Conservation (phyloP, 2,113 vertebrate species). For the Stigmatopora nigra region DNA sequence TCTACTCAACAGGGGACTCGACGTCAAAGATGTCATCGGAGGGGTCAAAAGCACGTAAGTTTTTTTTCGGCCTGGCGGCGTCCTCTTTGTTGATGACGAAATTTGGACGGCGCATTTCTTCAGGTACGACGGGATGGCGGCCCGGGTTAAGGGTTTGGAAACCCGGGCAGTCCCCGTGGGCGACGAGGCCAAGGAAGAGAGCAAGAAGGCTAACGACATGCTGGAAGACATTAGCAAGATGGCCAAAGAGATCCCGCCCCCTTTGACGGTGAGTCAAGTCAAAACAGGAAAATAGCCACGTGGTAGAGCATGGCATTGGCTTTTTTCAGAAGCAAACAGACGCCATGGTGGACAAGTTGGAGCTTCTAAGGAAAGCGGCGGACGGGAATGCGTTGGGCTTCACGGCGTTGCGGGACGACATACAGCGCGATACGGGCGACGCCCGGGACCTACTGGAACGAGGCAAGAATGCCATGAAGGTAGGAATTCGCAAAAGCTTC, state of each 20-base stretch:
- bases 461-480: slow-evolving; percentile 51
- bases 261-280: slow-evolving; percentile 42
- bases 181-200: slow-evolving; percentile 47
- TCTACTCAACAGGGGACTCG: slow-evolving; percentile 44
- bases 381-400: slow-evolving; percentile 26
- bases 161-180: slow-evolving; percentile 35
- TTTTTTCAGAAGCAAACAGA: slow-evolving; percentile 37
- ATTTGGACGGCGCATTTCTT: not conserved
- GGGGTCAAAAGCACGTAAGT: slow-evolving; percentile 73
- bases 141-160: slow-evolving; percentile 52
- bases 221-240: slow-evolving; percentile 49
- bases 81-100: not conserved
- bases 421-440: slow-evolving; percentile 17
- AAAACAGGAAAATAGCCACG: too few species aligned
- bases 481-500: slow-evolving; percentile 16
- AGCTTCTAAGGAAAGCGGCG: slow-evolving; percentile 18
- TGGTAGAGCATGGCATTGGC: not conserved
- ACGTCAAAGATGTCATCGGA: slow-evolving; percentile 39
- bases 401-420: slow-evolving; percentile 15
- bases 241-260: slow-evolving; percentile 38
- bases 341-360: slow-evolving; percentile 35
- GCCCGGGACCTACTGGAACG: slow-evolving; percentile 34
- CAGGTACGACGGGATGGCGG: slow-evolving; percentile 54
- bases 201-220: slow-evolving; percentile 30
- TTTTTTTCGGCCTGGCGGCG: too few species aligned